A percentile compares a stretch with the other conserved stretches of the same genome.
These are phyloP conservation scores for Fregetta grallaria DNA, from an alignment of 2,113 vertebrate species.

Conservation along the genomic window DNA sequence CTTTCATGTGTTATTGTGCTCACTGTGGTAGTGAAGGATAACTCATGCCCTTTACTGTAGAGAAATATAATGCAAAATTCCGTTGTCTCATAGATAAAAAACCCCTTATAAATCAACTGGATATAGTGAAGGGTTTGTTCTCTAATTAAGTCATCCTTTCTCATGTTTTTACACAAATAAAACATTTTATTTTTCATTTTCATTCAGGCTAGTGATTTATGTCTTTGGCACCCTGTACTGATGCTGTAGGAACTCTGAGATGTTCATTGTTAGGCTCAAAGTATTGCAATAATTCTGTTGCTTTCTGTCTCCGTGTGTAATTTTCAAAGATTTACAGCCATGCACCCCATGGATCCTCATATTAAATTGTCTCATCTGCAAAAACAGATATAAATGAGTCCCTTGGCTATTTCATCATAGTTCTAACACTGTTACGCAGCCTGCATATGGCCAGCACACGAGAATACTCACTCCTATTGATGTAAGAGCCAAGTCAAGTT, in stretches of 20 bases:
- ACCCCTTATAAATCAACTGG: slow-evolving; percentile 35
- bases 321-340: slow-evolving; percentile 69
- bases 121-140: slow-evolving; percentile 44
- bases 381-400: slow-evolving; percentile 47
- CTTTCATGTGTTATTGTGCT: background rate
- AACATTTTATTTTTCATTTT: slow-evolving; percentile 46
- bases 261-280: slow-evolving; percentile 55
- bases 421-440: background rate
- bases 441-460: background rate
- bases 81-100: slow-evolving; percentile 33
- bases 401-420: slow-evolving; percentile 21
- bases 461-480: background rate
- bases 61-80: background rate
- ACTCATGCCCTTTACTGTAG: slow-evolving; percentile 5
- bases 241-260: slow-evolving; percentile 27
- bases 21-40: background rate
- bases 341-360: slow-evolving; percentile 55
- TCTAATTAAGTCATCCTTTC: slow-evolving; percentile 59
- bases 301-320: slow-evolving; percentile 63
- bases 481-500: background rate
- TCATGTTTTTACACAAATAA: slow-evolving; percentile 52
- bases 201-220: slow-evolving; percentile 59
- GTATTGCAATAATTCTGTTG: slow-evolving; percentile 51
- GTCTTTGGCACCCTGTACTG: slow-evolving; percentile 21
- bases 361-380: slow-evolving; percentile 71